phyloP scores from a whole-genome alignment of 1,140 invertebrate genomes.

The Acromyrmex heyeri region DNA sequence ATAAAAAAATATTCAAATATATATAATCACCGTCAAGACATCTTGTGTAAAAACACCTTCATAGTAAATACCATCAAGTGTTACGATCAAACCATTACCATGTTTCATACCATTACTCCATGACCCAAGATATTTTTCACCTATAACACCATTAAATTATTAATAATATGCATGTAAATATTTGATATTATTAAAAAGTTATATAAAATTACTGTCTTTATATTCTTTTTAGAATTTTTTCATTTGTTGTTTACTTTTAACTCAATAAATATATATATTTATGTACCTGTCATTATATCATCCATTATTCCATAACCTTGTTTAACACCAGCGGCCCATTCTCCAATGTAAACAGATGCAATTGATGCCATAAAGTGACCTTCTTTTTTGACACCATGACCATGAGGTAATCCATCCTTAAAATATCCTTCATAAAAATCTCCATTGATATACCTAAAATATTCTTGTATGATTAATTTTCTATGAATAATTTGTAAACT shows the following conservation, averaged over 20 bases:
- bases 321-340: conserved; percentile 92
- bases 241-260: not conserved
- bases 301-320: conserved; percentile 96
- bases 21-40: conserved; percentile 89
- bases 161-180: conserved; percentile 28
- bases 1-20: conserved; percentile 10
- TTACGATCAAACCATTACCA: conserved; percentile 94
- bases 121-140: conserved; percentile 95
- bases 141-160: conserved; percentile 82
- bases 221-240: conserved; percentile 2
- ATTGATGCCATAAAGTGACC: conserved; percentile 92
- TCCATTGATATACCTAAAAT: conserved; percentile 88
- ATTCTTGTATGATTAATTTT: conserved; percentile 40
- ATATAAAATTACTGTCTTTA: not conserved
- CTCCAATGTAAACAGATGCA: conserved; percentile 94
- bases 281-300: conserved; percentile 90
- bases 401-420: conserved; percentile 93
- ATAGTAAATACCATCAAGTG: conserved; percentile 95
- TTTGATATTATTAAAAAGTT: not conserved
- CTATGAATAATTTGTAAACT: conserved; percentile 1
- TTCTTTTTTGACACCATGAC: conserved; percentile 93
- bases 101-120: conserved; percentile 94
- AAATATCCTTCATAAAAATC: conserved; percentile 95
- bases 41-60: conserved; percentile 94
- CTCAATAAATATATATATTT: not conserved